Conservation (phyloP, 2,888 invertebrate species). For the Mystacides longicornis region DNA sequence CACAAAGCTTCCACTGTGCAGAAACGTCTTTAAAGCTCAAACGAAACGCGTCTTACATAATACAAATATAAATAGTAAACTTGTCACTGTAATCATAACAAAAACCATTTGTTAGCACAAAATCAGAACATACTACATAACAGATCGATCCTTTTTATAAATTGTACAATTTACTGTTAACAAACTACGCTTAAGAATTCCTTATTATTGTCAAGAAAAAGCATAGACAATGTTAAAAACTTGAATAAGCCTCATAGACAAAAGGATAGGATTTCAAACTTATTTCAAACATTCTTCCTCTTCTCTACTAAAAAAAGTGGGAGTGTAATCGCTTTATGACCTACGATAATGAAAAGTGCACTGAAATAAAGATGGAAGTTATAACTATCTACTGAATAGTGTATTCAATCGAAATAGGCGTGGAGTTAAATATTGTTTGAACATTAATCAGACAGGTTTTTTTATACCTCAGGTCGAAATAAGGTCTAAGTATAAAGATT, state of each 20-base stretch:
- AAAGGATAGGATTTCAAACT: no score
- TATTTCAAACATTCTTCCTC: no score
- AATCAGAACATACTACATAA: not conserved
- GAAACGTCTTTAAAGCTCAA: conserved; percentile 10
- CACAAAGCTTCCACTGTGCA: conserved; percentile 15
- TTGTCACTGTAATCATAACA: not conserved
- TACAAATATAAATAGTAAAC: not conserved
- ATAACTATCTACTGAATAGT: no score
- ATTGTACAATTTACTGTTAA: not conserved
- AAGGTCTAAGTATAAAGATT: no score
- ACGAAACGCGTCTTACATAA: not conserved
- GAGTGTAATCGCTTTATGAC: no score
- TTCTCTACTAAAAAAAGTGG: no score
- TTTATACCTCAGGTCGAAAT: no score
- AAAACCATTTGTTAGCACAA: not conserved
- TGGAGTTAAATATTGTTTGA: no score
- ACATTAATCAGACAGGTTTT: no score
- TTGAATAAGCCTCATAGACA: not conserved
- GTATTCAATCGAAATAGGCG: no score
- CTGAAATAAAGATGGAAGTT: no score
- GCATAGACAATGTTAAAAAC: not conserved
- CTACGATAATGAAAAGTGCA: no score
- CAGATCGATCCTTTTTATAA: not conserved
- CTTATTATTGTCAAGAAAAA: conserved; percentile 1
- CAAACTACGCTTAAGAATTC: not conserved